These are phyloP conservation scores for Sebastiscus tertius DNA, from an alignment of 2,797 vertebrate species.

Conservation along the genomic window DNA sequence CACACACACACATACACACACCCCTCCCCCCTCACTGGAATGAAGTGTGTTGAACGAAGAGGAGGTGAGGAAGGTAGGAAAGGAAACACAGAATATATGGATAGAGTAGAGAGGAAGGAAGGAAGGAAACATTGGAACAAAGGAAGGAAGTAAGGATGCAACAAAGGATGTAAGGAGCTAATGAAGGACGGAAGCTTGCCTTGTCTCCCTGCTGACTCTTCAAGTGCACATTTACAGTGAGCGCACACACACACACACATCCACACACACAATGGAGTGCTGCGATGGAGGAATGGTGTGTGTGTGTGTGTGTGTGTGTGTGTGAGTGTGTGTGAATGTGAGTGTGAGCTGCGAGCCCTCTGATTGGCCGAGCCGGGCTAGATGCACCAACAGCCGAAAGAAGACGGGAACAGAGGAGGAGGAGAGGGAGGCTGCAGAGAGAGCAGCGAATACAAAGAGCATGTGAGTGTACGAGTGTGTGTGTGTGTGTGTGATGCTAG, in stretches of 20 bases:
- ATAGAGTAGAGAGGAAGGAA: not conserved
- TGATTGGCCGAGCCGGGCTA: slow-evolving; percentile 71
- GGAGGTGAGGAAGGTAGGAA: not conserved
- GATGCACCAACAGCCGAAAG: slow-evolving; percentile 74
- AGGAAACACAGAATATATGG: not conserved
- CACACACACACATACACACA: slow-evolving; percentile 1
- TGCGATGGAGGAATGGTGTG: slow-evolving; percentile 64
- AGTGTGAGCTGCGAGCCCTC: slow-evolving; percentile 43
- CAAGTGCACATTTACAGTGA: slow-evolving; percentile 29
- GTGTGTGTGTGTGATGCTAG: slow-evolving; percentile 7
- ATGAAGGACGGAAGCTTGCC: slow-evolving; percentile 45
- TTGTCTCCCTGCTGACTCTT: slow-evolving; percentile 53
- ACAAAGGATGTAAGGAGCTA: slow-evolving; percentile 24
- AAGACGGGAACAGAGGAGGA: slow-evolving; percentile 55
- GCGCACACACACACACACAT: slow-evolving; percentile 25
- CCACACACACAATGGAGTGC: slow-evolving; percentile 46
- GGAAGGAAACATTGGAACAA: slow-evolving; percentile 7
- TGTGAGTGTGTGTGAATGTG: slow-evolving; percentile 36
- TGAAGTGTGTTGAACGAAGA: slow-evolving; percentile 32
- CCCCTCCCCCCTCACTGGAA: slow-evolving; percentile 42
- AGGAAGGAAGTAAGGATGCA: slow-evolving; percentile 18
- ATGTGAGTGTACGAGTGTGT: slow-evolving; percentile 36
- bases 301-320: slow-evolving; percentile 37
- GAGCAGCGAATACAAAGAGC: slow-evolving; percentile 68
- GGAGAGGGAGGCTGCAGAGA: slow-evolving; percentile 65